These are phyloP conservation scores for Clarias fuscus DNA, from an alignment of 2,797 vertebrate species.

Conservation along the genomic window DNA sequence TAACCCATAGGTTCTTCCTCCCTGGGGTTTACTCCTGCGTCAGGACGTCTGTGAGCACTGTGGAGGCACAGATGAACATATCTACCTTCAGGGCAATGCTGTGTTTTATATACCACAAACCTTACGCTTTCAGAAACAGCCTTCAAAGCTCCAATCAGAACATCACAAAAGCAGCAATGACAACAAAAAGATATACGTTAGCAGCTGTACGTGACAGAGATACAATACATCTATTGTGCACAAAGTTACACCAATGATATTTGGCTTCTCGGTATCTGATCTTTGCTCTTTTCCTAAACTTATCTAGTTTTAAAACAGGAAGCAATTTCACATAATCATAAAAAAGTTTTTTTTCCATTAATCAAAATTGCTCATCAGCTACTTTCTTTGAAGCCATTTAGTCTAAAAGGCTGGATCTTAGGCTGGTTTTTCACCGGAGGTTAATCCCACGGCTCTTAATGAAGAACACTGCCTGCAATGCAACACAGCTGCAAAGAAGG, in stretches of 20 bases:
- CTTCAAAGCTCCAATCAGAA: constrained; percentile 37
- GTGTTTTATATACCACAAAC: constrained; percentile 19
- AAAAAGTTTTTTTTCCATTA: constrained; percentile 21
- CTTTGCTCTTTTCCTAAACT: constrained; percentile 5
- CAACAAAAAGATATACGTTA: background rate
- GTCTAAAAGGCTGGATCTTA: constrained; percentile 36
- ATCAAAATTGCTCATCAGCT: constrained; percentile 34
- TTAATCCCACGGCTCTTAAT: constrained; percentile 47
- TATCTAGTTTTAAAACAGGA: constrained; percentile 6
- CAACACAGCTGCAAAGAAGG: constrained; percentile 50
- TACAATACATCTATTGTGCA: background rate
- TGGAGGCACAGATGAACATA: constrained; percentile 26
- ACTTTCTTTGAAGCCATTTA: constrained; percentile 30
- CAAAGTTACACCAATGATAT: background rate
- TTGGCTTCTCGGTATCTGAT: background rate
- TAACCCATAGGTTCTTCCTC: constrained; percentile 52
- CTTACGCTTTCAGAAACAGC: constrained; percentile 27
- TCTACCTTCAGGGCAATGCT: constrained; percentile 38
- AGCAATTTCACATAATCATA: constrained; percentile 23
- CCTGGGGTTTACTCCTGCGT: constrained; percentile 55
- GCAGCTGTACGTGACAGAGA: background rate
- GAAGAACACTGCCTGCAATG: constrained; percentile 48
- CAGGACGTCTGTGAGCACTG: constrained; percentile 31
- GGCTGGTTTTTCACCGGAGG: constrained; percentile 40
- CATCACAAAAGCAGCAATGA: constrained; percentile 1